Base-by-base conservation (phyloP, 92 coral and sea anemone genomes). In the Porites evermanni region DNA sequence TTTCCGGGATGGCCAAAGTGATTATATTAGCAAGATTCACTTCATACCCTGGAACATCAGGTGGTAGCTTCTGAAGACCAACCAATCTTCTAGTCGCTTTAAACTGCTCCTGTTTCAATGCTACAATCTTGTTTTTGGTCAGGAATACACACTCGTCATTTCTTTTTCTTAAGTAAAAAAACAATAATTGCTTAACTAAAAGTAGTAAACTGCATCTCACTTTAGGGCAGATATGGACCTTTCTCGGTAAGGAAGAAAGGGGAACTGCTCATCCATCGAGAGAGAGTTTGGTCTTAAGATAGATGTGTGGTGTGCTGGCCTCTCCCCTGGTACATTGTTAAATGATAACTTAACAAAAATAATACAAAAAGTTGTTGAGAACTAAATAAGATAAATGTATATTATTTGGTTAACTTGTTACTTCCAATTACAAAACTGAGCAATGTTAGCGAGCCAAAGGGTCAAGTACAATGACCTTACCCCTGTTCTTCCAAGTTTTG, bases 11-110 rank as follows among this genome's bases (percentile, higher is more conserved):
- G 78, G 47, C 61, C 78, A 64, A 73, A 73, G 78, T 50, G 61
- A 20, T 52, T 51, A 73, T 20, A 73, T 73, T 19, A 16, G 78
- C 61, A 20, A 73, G 78, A 73, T 29, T 73, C 23, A 73, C 78
- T 73, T 73, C 78, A 73, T 50, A 73, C 26, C 78, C 78, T 18
- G 78, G 78, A 38, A 73, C 63, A 7, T 73, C 78, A 16, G 78
- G 61, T 18, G 78, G 38, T 19, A 73, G 78, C 29, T 73, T 73
- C 60, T 73, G 61, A 18, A 73, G 24, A 20, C 60, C 78, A 73
- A 73, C 61, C 61, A 73, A 73, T 16, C 78, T 73, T 23, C 78
- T 50, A 7, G 78, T 73, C 12, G 53, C 78, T 53, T 73, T 73
- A 51, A 73, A 73, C 61, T 73, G 78, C 32, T 73, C 78, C 21